phyloP scores from a whole-genome alignment of 2,113 vertebrate species.

The Spermophilus dauricus region DNA sequence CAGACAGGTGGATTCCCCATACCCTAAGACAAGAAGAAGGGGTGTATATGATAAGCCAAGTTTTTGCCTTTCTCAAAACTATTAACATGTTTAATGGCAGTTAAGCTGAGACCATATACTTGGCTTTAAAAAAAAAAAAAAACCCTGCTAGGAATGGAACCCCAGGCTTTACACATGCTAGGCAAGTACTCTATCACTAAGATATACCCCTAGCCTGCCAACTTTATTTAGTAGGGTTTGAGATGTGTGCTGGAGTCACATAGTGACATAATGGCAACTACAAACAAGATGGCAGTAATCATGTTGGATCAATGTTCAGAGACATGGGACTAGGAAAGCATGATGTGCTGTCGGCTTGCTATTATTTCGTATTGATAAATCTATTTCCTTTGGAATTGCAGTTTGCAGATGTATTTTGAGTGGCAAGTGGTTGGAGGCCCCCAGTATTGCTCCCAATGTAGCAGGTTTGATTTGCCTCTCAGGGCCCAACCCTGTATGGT shows the following conservation, averaged over 20 bases:
- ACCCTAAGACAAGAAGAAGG: background rate
- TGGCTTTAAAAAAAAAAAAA: too few species aligned
- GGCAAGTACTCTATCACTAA: background rate
- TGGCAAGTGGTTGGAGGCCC: background rate
- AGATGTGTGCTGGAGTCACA: background rate
- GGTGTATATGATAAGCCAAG: background rate
- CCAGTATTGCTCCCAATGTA: too few species aligned
- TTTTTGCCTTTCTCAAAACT: background rate
- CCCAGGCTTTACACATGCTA: too few species aligned
- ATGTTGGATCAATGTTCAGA: background rate
- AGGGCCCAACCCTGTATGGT: fast-evolving
- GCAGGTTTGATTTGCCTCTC: background rate
- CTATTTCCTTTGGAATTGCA: background rate
- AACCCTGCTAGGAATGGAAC: background rate
- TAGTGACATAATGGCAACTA: background rate
- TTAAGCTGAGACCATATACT: background rate
- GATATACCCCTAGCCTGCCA: background rate
- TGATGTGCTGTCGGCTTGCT: fast-evolving
- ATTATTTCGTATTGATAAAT: background rate
- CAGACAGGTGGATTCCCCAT: background rate
- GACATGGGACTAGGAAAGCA: background rate
- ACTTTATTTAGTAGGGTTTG: background rate
- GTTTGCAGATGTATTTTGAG: background rate
- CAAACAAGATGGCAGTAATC: background rate
- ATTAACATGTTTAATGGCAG: background rate